These are phyloP conservation scores for Pipra filicauda DNA, from an alignment of 2,113 vertebrate genomes.

Conservation along the genomic window DNA sequence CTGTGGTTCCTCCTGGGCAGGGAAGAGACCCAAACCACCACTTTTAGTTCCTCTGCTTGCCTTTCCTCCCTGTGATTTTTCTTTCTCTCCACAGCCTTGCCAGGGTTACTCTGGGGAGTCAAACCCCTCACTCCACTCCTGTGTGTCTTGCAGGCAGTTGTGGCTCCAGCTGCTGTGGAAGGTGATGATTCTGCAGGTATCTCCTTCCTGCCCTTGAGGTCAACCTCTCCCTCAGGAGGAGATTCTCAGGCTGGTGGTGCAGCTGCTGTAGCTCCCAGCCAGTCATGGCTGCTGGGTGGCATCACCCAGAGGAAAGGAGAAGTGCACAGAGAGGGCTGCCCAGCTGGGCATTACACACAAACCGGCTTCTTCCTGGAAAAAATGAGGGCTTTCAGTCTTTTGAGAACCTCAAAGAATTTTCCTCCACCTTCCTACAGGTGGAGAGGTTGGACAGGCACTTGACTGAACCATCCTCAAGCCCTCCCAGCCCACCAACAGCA, in stretches of 20 bases:
- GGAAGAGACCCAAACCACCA: background rate
- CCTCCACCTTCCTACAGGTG: background rate
- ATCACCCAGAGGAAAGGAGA: background rate
- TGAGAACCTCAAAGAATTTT: background rate
- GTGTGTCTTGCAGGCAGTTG: background rate
- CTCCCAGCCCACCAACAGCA: background rate
- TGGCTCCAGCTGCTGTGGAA: constrained; percentile 7
- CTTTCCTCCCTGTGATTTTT: background rate
- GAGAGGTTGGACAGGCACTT: background rate
- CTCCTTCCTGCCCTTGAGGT: background rate
- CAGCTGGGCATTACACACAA: background rate
- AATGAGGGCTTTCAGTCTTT: background rate
- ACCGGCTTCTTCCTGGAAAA: background rate
- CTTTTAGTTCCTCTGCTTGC: constrained; percentile 4
- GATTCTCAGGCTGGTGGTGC: background rate
- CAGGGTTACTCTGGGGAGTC: background rate
- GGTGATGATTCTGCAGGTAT: background rate
- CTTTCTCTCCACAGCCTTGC: background rate
- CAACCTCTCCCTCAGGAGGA: background rate
- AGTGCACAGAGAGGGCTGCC: background rate
- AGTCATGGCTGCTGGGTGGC: background rate
- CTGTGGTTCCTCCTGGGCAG: background rate
- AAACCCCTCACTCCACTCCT: background rate
- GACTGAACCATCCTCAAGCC: background rate
- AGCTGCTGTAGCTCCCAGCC: background rate